phyloP scores from a whole-genome alignment of 2,113 vertebrate genomes.

The Eolophus roseicapilla region DNA sequence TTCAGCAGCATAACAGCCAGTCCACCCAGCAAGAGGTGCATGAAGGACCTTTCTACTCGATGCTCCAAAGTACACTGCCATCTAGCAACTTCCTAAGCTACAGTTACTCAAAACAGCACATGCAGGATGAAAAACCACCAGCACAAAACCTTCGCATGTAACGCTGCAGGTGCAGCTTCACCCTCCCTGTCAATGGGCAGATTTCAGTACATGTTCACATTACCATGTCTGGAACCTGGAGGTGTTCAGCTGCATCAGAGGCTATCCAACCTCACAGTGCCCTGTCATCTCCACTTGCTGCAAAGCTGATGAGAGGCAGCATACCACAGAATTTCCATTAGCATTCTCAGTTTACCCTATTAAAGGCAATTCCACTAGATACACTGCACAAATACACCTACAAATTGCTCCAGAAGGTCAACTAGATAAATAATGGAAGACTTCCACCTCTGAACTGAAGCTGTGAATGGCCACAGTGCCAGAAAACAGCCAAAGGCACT shows the following conservation, averaged over 20 bases:
- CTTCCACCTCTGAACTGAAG: constrained; percentile 31
- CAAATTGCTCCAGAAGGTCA: constrained; percentile 23
- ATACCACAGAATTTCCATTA: not conserved
- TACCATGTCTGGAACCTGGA: not conserved
- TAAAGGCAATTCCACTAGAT: not conserved
- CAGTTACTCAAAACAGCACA: not conserved
- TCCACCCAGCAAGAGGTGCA: not conserved
- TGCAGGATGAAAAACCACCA: not conserved
- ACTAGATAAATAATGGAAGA: constrained; percentile 30
- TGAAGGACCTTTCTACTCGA: not conserved
- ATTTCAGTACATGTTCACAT: not conserved
- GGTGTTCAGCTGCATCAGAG: not conserved
- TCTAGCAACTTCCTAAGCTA: not conserved
- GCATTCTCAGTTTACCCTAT: not conserved
- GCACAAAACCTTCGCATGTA: not conserved
- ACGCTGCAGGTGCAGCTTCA: not conserved
- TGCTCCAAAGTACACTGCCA: not conserved
- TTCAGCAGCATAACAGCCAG: not conserved
- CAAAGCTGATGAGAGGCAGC: not conserved
- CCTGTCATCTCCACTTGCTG: not conserved
- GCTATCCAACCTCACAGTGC: rapidly evolving
- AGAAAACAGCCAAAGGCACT: constrained; percentile 5
- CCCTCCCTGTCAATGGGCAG: not conserved
- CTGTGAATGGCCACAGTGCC: not conserved
- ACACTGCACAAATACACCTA: not conserved